phyloP scores from a whole-genome alignment of 2,113 vertebrate genomes.

The Elephas maximus region DNA sequence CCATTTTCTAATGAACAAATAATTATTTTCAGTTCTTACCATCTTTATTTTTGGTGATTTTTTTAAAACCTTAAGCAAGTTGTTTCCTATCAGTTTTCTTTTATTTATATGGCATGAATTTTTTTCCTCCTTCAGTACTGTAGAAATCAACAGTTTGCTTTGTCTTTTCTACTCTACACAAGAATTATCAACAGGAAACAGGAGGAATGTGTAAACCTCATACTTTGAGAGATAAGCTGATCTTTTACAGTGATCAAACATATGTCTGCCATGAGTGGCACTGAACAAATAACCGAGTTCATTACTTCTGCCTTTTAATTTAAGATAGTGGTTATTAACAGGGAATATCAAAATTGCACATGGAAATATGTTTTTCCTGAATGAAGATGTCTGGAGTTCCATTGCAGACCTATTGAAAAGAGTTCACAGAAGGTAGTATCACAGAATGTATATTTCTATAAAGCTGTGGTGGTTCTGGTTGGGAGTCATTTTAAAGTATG shows the following conservation, averaged over 20 bases:
- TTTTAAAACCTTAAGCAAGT: not conserved
- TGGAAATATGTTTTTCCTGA: not conserved
- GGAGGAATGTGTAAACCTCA: not conserved
- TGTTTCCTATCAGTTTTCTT: not conserved
- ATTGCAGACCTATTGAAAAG: not conserved
- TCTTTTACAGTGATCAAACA: slow-evolving; percentile 15
- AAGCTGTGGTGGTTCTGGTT: not conserved
- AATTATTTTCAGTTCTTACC: not conserved
- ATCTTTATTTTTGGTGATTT: slow-evolving; percentile 24
- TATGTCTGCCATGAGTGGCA: not conserved
- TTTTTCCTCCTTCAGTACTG: not conserved
- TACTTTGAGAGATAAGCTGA: not conserved
- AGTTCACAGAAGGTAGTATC: not conserved
- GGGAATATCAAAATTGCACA: not conserved
- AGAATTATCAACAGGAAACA: not conserved
- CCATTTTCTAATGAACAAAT: not conserved
- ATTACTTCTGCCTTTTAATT: slow-evolving; percentile 34
- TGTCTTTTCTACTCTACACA: not conserved
- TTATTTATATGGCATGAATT: not conserved
- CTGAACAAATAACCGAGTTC: slow-evolving; percentile 31
- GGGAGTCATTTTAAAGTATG: not conserved
- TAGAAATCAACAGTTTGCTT: not conserved
- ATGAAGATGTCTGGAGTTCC: not conserved
- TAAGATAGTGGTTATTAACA: not conserved
- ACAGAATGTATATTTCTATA: not conserved